Conservation (phyloP, 2,888 invertebrate genomes). For the Muschampia plurimacula region DNA sequence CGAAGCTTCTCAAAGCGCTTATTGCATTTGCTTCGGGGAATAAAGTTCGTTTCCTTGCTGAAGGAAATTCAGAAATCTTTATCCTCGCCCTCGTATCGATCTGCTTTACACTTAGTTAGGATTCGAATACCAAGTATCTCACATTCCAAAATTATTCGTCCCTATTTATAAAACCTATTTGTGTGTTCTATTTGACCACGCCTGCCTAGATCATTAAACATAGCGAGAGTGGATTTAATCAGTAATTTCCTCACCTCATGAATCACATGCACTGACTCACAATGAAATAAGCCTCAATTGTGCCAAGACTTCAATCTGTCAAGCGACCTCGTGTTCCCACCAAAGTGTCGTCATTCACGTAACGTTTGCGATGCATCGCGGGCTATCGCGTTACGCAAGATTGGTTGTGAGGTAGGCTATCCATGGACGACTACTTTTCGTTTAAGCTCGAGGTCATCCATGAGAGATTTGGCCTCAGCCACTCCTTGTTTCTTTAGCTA, state of each 20-base stretch:
- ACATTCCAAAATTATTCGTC: conserved; percentile 11
- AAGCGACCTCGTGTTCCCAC: conserved; percentile 64
- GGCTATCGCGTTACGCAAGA: conserved; percentile 53
- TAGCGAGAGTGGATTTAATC: conserved; percentile 59
- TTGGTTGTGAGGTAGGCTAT: conserved; percentile 51
- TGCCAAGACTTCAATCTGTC: conserved; percentile 46
- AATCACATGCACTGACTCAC: conserved; percentile 58
- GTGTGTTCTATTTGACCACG: conserved; percentile 44
- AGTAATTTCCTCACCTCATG: conserved; percentile 63
- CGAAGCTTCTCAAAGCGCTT: conserved; percentile 47
- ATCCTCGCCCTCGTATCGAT: conserved; percentile 35
- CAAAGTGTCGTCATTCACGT: conserved; percentile 16
- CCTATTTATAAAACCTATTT: background rate
- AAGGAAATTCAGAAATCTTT: conserved; percentile 55
- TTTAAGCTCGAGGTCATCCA: conserved; percentile 58
- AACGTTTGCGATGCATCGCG: conserved; percentile 57
- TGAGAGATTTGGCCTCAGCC: conserved; percentile 57
- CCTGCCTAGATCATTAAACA: conserved; percentile 50
- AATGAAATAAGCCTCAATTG: conserved; percentile 55
- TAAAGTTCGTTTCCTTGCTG: conserved; percentile 67
- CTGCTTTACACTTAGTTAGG: conserved; percentile 17
- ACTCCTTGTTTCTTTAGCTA: conserved; percentile 25
- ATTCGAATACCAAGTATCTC: background rate
- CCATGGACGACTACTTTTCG: conserved; percentile 49
- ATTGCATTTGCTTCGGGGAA: conserved; percentile 37